These are phyloP conservation scores for Heliconius melpomene DNA, from an alignment of 1,140 invertebrate species.

Conservation along the genomic window DNA sequence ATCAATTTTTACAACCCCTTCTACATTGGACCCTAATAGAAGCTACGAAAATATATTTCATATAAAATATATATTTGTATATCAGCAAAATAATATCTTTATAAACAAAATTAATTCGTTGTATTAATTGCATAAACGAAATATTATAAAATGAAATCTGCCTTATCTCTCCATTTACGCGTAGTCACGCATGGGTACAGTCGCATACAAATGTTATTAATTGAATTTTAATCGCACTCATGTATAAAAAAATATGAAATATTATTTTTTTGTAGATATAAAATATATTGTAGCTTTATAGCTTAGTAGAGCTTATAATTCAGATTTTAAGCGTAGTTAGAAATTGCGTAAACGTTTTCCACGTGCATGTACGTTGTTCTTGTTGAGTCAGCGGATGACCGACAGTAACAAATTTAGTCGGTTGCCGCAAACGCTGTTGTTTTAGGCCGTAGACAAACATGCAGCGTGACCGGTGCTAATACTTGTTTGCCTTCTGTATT, in stretches of 20 bases:
- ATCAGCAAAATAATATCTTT: slow-evolving; percentile 73
- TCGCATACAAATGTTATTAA: slow-evolving; percentile 43
- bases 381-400: slow-evolving; percentile 74
- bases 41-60: slow-evolving; percentile 46
- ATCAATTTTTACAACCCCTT: slow-evolving; percentile 16
- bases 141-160: slow-evolving; percentile 69
- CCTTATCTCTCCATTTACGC: slow-evolving; percentile 65
- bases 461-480: slow-evolving; percentile 75
- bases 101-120: slow-evolving; percentile 74
- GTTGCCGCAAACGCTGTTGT: slow-evolving; percentile 77
- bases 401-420: slow-evolving; percentile 72
- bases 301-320: not conserved
- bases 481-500: slow-evolving; percentile 74
- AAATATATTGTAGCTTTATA: not conserved
- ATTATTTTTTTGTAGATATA: not conserved
- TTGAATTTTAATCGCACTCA: slow-evolving; percentile 3
- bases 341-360: slow-evolving; percentile 22
- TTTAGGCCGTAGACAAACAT: slow-evolving; percentile 77
- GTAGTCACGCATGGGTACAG: slow-evolving; percentile 66
- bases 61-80: slow-evolving; percentile 49
- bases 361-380: slow-evolving; percentile 42
- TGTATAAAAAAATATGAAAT: not conserved
- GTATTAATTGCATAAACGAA: slow-evolving; percentile 67
- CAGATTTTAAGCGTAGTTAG: not conserved
- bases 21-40: slow-evolving; percentile 35